phyloP scores from a whole-genome alignment of 2,113 vertebrate species.

The Pogona vitticeps region DNA sequence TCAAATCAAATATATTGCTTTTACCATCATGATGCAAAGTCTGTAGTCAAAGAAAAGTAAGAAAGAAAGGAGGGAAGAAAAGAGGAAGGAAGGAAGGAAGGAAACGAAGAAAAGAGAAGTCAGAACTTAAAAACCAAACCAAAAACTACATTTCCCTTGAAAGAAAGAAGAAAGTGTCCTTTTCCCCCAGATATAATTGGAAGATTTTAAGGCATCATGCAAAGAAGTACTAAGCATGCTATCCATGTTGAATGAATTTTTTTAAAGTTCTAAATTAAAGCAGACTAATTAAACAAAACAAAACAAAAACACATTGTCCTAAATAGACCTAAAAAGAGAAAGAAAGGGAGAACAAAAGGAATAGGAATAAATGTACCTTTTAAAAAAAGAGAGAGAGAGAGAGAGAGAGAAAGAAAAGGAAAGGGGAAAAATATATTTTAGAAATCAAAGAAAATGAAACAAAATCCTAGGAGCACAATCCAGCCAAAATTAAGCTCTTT shows the following conservation, averaged over 20 bases:
- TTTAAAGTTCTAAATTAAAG: conserved; percentile 67
- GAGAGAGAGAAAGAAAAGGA: neutral
- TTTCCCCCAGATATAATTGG: conserved; percentile 78
- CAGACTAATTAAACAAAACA: conserved; percentile 48
- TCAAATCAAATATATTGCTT: conserved; percentile 44
- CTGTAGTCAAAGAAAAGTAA: conserved; percentile 68
- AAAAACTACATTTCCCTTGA: conserved; percentile 73
- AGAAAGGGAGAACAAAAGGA: conserved; percentile 51
- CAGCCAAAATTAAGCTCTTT: neutral
- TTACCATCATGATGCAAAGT: conserved; percentile 84
- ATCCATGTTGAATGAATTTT: conserved; percentile 75
- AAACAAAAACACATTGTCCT: conserved; percentile 30
- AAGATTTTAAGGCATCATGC: conserved; percentile 79
- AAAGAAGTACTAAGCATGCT: conserved; percentile 78
- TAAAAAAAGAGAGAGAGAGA: conserved; percentile 30
- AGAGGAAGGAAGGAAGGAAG: conserved; percentile 22
- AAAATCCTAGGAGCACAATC: conserved; percentile 68
- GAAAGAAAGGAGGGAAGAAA: neutral
- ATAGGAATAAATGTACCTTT: conserved; percentile 38
- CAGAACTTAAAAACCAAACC: conserved; percentile 63
- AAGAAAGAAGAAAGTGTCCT: conserved; percentile 74
- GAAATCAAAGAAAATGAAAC: conserved; percentile 68
- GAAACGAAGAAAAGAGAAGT: conserved; percentile 40
- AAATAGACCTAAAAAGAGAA: conserved; percentile 31
- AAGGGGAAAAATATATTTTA: conserved; percentile 42